Percentiles rank a stretch among this genome's conserved stretches.
These are phyloP conservation scores for Caiman crocodilus DNA, from an alignment of 2,797 vertebrate species.

Conservation along the genomic window DNA sequence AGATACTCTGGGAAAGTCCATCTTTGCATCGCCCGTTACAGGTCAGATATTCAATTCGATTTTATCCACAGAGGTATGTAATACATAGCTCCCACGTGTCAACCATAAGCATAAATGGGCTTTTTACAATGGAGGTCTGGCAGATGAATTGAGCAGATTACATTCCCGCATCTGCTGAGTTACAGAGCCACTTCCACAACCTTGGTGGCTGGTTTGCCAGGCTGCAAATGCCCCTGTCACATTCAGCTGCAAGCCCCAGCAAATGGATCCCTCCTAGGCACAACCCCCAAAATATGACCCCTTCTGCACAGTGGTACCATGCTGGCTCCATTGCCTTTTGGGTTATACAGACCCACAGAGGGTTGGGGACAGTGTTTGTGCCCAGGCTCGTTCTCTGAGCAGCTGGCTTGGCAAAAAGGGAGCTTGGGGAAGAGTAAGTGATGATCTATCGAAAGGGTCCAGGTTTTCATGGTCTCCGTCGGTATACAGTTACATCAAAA, in stretches of 20 bases:
- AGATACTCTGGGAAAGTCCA: conserved; percentile 95
- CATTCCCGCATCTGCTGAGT: background rate
- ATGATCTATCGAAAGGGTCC: background rate
- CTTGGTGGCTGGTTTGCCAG: too few species aligned
- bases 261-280: too few species aligned
- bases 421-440: background rate
- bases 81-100: background rate
- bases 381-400: background rate
- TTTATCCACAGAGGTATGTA: background rate
- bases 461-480: background rate
- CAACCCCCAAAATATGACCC: too few species aligned
- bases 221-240: accelerated
- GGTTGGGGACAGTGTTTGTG: background rate
- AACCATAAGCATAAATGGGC: background rate
- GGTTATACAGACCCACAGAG: too few species aligned
- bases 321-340: background rate
- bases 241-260: too few species aligned
- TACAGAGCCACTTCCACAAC: background rate
- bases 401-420: background rate
- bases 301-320: background rate
- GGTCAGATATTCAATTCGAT: conserved; percentile 76
- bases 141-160: background rate
- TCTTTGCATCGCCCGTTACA: conserved; percentile 96
- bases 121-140: background rate
- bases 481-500: background rate